Evolutionary conservation across 2,888 invertebrate species (phyloP).

Genomic region (Campoplex nolae): DNA sequence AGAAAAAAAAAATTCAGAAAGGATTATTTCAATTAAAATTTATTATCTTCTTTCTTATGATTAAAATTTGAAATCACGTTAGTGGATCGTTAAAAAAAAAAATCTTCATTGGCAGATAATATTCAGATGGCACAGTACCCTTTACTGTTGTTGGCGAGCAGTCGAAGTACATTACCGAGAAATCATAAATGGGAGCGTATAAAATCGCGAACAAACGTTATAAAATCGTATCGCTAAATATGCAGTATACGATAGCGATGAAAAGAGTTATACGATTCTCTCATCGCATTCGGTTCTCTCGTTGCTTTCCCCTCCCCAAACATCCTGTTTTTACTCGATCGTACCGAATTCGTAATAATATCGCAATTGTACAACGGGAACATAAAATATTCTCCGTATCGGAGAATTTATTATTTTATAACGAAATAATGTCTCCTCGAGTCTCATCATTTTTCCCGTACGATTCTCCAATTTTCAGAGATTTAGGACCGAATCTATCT

Average conservation of each 20-base stretch:
- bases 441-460: not conserved
- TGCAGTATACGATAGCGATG: slow-evolving; percentile 41
- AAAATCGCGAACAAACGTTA: slow-evolving; percentile 30
- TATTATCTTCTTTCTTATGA: too few species aligned
- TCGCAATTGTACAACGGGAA: slow-evolving; percentile 1
- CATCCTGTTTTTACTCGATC: slow-evolving; percentile 35
- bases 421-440: not conserved
- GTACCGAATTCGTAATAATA: not conserved
- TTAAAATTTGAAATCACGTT: not conserved
- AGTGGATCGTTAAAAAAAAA: not conserved
- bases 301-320: slow-evolving; percentile 4
- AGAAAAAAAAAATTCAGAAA: not conserved
- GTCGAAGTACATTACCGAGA: slow-evolving; percentile 38
- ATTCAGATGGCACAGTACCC: slow-evolving; percentile 43
- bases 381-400: not conserved
- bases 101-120: not conserved
- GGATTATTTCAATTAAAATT: too few species aligned
- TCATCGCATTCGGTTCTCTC: not conserved
- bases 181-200: slow-evolving; percentile 41
- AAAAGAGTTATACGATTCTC: slow-evolving; percentile 20
- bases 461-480: slow-evolving; percentile 7
- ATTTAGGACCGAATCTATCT: slow-evolving; percentile 36
- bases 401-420: not conserved
- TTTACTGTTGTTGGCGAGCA: slow-evolving; percentile 48
- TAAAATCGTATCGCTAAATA: slow-evolving; percentile 56